Conservation (phyloP, 2,797 vertebrate species). For the Typhlichthys eigenmanni region DNA sequence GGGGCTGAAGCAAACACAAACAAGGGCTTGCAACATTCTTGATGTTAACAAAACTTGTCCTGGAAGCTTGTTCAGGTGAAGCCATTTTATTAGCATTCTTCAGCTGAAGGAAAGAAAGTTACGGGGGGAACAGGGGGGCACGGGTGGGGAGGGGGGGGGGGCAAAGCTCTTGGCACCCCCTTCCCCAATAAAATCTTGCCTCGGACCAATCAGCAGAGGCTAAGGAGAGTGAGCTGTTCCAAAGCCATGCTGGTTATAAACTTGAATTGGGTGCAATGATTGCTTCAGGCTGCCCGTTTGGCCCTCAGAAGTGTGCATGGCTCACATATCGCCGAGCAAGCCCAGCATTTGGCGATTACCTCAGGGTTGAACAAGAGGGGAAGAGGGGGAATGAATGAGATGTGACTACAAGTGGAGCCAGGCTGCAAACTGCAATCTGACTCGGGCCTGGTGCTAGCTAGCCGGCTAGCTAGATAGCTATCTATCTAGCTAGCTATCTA, state of each 20-base stretch:
- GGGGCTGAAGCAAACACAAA: conserved; percentile 80
- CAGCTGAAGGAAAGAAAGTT: conserved; percentile 73
- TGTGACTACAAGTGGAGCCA: conserved; percentile 47
- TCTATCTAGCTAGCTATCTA: too few species aligned
- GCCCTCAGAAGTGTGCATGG: conserved; percentile 67
- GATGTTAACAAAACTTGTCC: conserved; percentile 74
- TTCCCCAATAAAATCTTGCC: conserved; percentile 69
- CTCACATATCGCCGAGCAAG: conserved; percentile 70
- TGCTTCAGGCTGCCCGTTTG: conserved; percentile 77
- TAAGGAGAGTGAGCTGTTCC: conserved; percentile 67
- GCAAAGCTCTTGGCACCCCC: conserved; percentile 71
- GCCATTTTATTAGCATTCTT: conserved; percentile 82
- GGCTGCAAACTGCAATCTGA: conserved; percentile 44
- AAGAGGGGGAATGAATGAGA: conserved; percentile 46
- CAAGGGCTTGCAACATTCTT: conserved; percentile 75
- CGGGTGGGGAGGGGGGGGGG: conserved; percentile 51
- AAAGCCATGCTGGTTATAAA: conserved; percentile 74
- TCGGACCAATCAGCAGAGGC: conserved; percentile 64
- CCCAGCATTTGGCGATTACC: conserved; percentile 62
- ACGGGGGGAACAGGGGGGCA: conserved; percentile 75
- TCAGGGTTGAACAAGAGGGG: conserved; percentile 64
- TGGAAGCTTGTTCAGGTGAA: conserved; percentile 80
- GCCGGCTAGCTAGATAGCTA: not conserved
- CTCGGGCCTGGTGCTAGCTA: conserved; percentile 21
- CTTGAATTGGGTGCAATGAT: conserved; percentile 77